A percentile compares a stretch with the other conserved stretches of the same genome.
Conservation (phyloP, 92 coral and sea anemone species). For the Porites evermanni region DNA sequence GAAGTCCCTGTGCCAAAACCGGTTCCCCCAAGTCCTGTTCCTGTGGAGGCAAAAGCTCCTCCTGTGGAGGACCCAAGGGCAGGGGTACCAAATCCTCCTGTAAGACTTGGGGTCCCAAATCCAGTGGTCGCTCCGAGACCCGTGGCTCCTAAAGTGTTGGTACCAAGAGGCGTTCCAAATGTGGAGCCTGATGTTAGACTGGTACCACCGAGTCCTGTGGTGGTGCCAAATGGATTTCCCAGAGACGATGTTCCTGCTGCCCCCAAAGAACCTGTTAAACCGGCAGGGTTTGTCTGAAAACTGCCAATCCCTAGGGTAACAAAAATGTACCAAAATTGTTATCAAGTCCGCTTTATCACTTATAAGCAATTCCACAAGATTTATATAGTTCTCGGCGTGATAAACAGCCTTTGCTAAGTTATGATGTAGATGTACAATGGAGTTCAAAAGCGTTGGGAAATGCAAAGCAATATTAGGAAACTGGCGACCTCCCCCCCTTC, state of each 20-base stretch:
- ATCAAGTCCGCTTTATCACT: not conserved
- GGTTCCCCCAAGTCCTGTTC: slow-evolving; percentile 57
- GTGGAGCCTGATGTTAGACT: slow-evolving; percentile 12
- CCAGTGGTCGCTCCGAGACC: slow-evolving; percentile 73
- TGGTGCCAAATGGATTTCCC: slow-evolving; percentile 31
- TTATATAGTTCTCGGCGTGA: too few relatives aligned
- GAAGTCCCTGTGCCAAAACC: slow-evolving; percentile 37
- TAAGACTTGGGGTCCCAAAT: slow-evolving; percentile 59
- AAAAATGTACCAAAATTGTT: not conserved
- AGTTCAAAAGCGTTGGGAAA: too few relatives aligned
- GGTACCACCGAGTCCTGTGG: slow-evolving; percentile 33
- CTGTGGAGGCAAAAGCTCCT: slow-evolving; percentile 64
- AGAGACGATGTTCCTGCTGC: slow-evolving; percentile 28
- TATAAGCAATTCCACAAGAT: too few relatives aligned
- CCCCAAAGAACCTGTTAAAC: slow-evolving; percentile 36
- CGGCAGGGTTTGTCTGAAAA: slow-evolving; percentile 26
- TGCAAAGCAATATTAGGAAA: too few relatives aligned
- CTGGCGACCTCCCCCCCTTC: too few relatives aligned
- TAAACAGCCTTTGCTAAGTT: too few relatives aligned
- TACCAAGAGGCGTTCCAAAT: slow-evolving; percentile 43
- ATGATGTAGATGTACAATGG: too few relatives aligned
- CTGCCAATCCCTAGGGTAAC: not conserved
- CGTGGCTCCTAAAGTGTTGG: slow-evolving; percentile 62
- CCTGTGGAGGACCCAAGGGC: slow-evolving; percentile 63
- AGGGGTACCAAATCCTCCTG: slow-evolving; percentile 75